Percentiles rank a stretch among this genome's conserved stretches.
Conservation (phyloP, 2,888 invertebrate species). For the Orchestes rusci region DNA sequence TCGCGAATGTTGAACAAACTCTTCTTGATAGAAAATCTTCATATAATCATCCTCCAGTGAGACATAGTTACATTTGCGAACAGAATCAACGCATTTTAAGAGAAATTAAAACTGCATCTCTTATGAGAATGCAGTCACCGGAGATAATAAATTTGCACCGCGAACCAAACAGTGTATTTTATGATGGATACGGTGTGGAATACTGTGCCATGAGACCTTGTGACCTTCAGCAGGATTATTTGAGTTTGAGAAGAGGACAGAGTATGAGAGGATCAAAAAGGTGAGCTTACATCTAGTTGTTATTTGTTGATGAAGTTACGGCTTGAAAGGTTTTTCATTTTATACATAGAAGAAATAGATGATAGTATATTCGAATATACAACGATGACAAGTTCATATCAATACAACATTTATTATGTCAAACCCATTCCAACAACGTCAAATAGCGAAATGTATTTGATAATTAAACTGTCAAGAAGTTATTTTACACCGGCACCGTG, state of each 20-base stretch:
- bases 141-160: constrained; percentile 43
- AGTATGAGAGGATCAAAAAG: constrained; percentile 8
- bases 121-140: constrained; percentile 36
- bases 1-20: constrained; percentile 36
- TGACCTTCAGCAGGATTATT: constrained; percentile 20
- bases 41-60: constrained; percentile 21
- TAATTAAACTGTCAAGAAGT: too few species aligned
- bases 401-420: too few species aligned
- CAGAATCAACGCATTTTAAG: constrained; percentile 33
- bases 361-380: too few species aligned
- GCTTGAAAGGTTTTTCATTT: too few species aligned
- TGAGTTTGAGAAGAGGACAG: constrained; percentile 19
- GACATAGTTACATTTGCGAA: constrained; percentile 47
- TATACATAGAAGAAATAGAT: too few species aligned
- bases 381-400: too few species aligned
- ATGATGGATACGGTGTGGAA: constrained; percentile 37
- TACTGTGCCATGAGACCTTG: constrained; percentile 40
- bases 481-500: too few species aligned
- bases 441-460: too few species aligned
- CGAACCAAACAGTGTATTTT: constrained; percentile 36
- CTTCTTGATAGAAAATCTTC: constrained; percentile 44
- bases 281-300: too few species aligned
- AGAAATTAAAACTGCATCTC: constrained; percentile 17
- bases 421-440: too few species aligned
- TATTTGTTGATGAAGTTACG: too few species aligned